Evolutionary conservation across 2,888 invertebrate species (phyloP).

Genomic region (Diaperis boleti): DNA sequence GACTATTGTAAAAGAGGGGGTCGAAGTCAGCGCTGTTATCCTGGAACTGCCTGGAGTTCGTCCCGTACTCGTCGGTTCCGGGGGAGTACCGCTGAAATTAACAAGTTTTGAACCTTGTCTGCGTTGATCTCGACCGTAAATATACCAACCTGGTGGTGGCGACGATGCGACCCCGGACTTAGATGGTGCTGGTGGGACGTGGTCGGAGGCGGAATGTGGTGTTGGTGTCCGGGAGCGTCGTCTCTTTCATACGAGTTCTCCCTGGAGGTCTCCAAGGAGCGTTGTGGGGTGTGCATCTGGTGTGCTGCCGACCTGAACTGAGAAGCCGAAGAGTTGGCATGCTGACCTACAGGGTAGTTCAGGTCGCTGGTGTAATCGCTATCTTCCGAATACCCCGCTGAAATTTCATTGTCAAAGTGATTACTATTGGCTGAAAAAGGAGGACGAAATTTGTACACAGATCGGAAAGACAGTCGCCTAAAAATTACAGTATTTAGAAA

Average conservation of each 20-base stretch:
- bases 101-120: neutral
- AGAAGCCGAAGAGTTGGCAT: conserved; percentile 92
- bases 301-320: conserved; percentile 86
- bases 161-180: conserved; percentile 62
- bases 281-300: conserved; percentile 82
- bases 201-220: conserved; percentile 56
- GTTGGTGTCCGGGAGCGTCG: conserved; percentile 65
- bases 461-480: neutral
- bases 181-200: conserved; percentile 61
- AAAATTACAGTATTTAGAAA: neutral
- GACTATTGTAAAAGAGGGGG: conserved; percentile 89
- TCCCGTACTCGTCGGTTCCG: conserved; percentile 62
- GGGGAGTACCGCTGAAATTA: conserved; percentile 60
- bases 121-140: too few relatives aligned
- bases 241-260: conserved; percentile 88
- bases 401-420: conserved; percentile 66
- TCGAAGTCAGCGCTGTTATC: conserved; percentile 71
- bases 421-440: conserved; percentile 64
- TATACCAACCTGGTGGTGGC: conserved; percentile 53
- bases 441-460: conserved; percentile 13
- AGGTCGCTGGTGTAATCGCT: conserved; percentile 97
- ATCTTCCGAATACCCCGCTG: conserved; percentile 96
- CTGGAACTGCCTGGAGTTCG: conserved; percentile 63
- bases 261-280: conserved; percentile 82
- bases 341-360: conserved; percentile 91